Percentiles rank a stretch among this genome's conserved stretches.
phyloP scores from a whole-genome alignment of 1,140 invertebrate genomes.

The Bicyclus anynana region DNA sequence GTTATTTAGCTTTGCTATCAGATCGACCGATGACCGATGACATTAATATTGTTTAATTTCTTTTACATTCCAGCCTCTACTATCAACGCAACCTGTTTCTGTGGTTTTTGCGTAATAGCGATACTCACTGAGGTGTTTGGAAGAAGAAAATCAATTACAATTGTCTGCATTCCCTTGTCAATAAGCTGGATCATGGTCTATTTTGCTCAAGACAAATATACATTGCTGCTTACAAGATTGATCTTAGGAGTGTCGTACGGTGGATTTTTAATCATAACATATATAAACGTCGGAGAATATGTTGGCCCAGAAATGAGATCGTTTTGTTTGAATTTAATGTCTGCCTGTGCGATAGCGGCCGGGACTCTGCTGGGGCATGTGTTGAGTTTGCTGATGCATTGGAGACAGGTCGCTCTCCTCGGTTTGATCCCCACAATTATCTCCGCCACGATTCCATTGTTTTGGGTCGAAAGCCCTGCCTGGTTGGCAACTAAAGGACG shows the following conservation, averaged over 20 bases:
- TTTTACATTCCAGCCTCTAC: conserved; percentile 28
- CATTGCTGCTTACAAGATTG: conserved; percentile 18
- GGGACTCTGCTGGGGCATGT: conserved; percentile 24
- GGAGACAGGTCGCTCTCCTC: conserved; percentile 27
- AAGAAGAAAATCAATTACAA: conserved; percentile 18
- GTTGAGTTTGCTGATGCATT: conserved; percentile 21
- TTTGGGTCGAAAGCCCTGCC: conserved; percentile 28
- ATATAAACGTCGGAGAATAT: conserved; percentile 27
- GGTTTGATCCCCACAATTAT: conserved; percentile 27
- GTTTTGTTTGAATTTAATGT: conserved; percentile 23
- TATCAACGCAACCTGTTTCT: conserved; percentile 23
- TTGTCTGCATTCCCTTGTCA: conserved; percentile 19
- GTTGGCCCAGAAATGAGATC: conserved; percentile 14
- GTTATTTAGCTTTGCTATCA: too few species aligned
- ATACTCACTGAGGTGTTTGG: conserved; percentile 20
- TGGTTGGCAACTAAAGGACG: conserved; percentile 24
- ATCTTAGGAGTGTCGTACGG: conserved; percentile 25
- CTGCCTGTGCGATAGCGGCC: conserved; percentile 1
- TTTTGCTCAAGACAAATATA: conserved; percentile 15
- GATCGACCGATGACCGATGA: too few species aligned
- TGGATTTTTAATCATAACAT: conserved; percentile 18
- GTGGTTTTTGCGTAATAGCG: conserved; percentile 16
- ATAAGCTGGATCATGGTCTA: conserved; percentile 26
- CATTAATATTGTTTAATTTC: too few species aligned
- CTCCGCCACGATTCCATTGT: conserved; percentile 23